Evolutionary conservation across 2,113 vertebrate species (phyloP).

Genomic region (Irena cyanogastra): DNA sequence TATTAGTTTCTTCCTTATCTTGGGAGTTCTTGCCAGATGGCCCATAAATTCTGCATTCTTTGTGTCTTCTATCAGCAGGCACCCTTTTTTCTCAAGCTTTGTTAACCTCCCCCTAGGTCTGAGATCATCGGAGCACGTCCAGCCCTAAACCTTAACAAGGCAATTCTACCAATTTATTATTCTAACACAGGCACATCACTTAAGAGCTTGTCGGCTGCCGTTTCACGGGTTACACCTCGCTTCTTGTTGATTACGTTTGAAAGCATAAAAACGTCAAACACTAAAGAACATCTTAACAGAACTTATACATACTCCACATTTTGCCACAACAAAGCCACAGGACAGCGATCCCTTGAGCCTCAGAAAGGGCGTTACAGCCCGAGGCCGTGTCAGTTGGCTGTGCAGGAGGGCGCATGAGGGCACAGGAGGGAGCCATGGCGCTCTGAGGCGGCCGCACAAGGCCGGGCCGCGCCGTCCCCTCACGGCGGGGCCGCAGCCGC

Average conservation of each 20-base stretch:
- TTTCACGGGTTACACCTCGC: neutral
- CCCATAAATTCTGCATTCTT: neutral
- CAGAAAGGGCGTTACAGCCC: neutral
- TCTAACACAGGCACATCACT: neutral
- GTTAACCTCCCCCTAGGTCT: neutral
- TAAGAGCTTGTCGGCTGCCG: neutral
- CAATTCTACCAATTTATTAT: neutral
- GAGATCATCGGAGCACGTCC: neutral
- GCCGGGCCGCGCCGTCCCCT: accelerated
- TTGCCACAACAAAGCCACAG: neutral
- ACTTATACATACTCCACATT: neutral
- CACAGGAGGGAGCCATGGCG: accelerated
- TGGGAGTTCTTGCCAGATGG: neutral
- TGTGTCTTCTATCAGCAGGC: neutral
- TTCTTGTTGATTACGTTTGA: neutral
- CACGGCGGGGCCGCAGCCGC: accelerated
- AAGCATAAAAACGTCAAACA: neutral
- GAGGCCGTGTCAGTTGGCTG: accelerated
- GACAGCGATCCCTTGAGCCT: accelerated
- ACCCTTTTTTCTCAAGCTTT: neutral
- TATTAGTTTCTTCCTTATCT: neutral
- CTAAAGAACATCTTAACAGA: accelerated
- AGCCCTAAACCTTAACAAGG: neutral
- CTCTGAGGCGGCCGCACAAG: accelerated
- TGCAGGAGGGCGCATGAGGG: accelerated